Percentiles rank a stretch among this genome's conserved stretches.
Evolutionary conservation across 2,113 vertebrate species (phyloP).

Genomic region (Cinclus mexicanus): DNA sequence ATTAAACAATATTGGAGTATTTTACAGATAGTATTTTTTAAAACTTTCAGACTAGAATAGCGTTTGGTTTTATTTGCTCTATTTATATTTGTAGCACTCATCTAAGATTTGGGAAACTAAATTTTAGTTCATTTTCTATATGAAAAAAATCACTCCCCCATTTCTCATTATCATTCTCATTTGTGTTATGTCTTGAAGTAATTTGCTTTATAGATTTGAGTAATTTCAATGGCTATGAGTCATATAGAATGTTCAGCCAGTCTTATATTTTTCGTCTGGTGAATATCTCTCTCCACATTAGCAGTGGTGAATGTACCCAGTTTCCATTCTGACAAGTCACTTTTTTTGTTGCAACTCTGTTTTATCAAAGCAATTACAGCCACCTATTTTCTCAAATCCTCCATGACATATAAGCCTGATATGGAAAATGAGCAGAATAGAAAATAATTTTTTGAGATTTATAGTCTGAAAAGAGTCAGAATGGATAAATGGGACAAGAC

Average conservation of each 20-base stretch:
- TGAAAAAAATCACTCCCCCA: background rate
- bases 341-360: background rate
- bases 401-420: background rate
- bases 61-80: background rate
- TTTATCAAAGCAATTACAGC: background rate
- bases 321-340: background rate
- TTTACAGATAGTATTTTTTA: background rate
- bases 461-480: background rate
- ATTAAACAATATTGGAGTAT: rapidly evolving
- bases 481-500: background rate
- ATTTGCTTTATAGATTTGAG: background rate
- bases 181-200: background rate
- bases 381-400: background rate
- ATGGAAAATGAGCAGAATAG: background rate
- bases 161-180: background rate
- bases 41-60: background rate
- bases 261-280: background rate
- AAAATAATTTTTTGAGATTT: background rate
- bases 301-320: background rate
- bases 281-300: background rate
- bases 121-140: background rate
- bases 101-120: background rate
- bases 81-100: background rate
- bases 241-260: background rate
- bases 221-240: background rate